Conservation (phyloP, 2,888 invertebrate species). For the Mythimna lalbum region DNA sequence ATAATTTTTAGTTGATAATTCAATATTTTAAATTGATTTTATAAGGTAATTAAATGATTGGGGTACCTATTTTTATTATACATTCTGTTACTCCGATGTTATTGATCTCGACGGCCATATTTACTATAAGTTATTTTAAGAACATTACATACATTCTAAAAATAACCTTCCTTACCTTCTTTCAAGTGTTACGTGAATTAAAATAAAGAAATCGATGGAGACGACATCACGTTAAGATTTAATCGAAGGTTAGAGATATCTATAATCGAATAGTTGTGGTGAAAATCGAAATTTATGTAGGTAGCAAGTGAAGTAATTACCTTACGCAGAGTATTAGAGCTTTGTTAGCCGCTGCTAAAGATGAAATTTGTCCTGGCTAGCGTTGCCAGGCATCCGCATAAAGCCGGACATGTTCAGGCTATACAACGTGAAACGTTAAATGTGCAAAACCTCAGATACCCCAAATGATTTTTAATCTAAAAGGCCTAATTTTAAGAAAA, state of each 20-base stretch:
- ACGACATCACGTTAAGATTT: constrained; percentile 12
- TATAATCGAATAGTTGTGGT: constrained; percentile 36
- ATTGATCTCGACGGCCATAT: not conserved
- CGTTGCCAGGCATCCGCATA: too few species aligned
- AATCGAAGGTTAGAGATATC: constrained; percentile 39
- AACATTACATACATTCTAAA: not conserved
- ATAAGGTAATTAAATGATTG: too few species aligned
- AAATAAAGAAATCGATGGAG: constrained; percentile 15
- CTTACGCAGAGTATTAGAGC: not conserved
- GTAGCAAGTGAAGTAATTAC: not conserved
- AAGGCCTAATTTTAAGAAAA: too few species aligned
- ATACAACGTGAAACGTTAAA: too few species aligned
- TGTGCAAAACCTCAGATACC: too few species aligned
- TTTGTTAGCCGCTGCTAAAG: not conserved
- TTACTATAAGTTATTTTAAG: not conserved
- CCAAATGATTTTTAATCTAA: too few species aligned
- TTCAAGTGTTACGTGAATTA: constrained; percentile 2
- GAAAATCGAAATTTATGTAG: constrained; percentile 26
- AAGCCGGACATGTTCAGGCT: too few species aligned
- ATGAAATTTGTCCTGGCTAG: too few species aligned
- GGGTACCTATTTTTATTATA: too few species aligned
- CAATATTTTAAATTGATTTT: too few species aligned
- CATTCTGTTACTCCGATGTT: not conserved
- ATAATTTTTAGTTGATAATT: too few species aligned
- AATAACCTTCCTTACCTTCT: not conserved